A percentile compares a stretch with the other conserved stretches of the same genome.
Conservation (phyloP, 2,113 vertebrate genomes). For the Platysternon megacephalum region DNA sequence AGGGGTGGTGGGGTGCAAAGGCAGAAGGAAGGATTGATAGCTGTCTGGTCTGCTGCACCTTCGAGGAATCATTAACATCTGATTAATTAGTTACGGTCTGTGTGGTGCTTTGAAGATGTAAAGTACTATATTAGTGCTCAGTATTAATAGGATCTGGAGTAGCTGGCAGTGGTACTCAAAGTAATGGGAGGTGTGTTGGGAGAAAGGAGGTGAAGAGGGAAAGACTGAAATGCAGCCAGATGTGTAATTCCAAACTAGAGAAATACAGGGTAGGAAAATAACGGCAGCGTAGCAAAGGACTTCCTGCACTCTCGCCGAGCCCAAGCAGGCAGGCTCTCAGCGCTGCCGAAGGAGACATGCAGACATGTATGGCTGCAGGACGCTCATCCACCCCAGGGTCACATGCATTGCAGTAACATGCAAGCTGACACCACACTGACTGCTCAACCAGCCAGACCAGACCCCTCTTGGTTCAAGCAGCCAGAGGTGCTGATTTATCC, state of each 20-base stretch:
- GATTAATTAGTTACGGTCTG: conserved; percentile 64
- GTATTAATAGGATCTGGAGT: background rate
- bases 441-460: background rate
- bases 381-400: rapidly evolving
- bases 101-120: conserved; percentile 32
- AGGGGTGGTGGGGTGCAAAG: conserved; percentile 43
- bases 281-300: background rate
- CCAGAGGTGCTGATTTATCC: background rate
- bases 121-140: background rate
- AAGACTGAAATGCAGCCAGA: background rate
- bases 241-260: rapidly evolving
- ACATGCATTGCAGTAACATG: rapidly evolving
- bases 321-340: background rate
- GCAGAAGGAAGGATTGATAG: conserved; percentile 58
- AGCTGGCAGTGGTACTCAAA: background rate
- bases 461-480: background rate
- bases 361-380: rapidly evolving
- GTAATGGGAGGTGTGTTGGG: background rate
- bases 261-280: background rate
- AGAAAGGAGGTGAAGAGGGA: background rate
- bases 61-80: conserved; percentile 72
- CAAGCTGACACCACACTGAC: background rate
- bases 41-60: conserved; percentile 63
- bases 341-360: rapidly evolving
- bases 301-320: background rate